Evolutionary conservation across 2,797 vertebrate species (phyloP).

Genomic region (Oryzias dopingdopingensis): DNA sequence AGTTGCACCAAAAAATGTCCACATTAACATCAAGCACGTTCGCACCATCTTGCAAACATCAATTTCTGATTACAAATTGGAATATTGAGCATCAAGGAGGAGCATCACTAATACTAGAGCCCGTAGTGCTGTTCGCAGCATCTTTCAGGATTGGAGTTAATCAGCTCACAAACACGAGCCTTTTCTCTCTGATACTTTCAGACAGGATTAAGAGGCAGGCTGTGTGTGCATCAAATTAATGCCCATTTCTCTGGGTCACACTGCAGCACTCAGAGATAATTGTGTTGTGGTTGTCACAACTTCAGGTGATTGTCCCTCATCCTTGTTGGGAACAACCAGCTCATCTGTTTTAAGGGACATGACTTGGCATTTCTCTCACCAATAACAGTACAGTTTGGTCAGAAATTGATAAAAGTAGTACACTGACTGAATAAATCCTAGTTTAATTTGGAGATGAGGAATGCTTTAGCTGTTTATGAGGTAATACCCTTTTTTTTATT

Average conservation of each 20-base stretch:
- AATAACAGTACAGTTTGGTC: slow-evolving; percentile 8
- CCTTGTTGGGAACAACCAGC: slow-evolving; percentile 56
- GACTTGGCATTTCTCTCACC: slow-evolving; percentile 34
- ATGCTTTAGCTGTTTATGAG: too few species aligned
- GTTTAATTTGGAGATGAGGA: too few species aligned
- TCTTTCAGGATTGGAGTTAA: slow-evolving; percentile 82
- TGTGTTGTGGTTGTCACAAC: slow-evolving; percentile 62
- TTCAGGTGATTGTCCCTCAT: slow-evolving; percentile 67
- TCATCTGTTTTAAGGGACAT: slow-evolving; percentile 50
- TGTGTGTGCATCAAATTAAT: slow-evolving; percentile 63
- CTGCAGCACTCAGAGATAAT: slow-evolving; percentile 58
- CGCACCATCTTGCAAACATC: slow-evolving; percentile 76
- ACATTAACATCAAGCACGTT: slow-evolving; percentile 47
- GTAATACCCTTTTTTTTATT: too few species aligned
- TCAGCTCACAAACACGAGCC: slow-evolving; percentile 81
- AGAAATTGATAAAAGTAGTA: background rate
- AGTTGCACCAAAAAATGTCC: slow-evolving; percentile 46
- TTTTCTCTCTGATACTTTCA: slow-evolving; percentile 68
- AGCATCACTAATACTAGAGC: slow-evolving; percentile 75
- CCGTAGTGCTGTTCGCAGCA: slow-evolving; percentile 80
- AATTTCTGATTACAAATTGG: slow-evolving; percentile 67
- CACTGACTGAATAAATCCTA: too few species aligned
- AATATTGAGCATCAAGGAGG: slow-evolving; percentile 68
- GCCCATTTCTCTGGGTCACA: slow-evolving; percentile 65
- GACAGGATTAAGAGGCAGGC: slow-evolving; percentile 64